A percentile compares a stretch with the other conserved stretches of the same genome.
Evolutionary conservation across 2,797 vertebrate species (phyloP).

Genomic region (Lithobates pipiens): DNA sequence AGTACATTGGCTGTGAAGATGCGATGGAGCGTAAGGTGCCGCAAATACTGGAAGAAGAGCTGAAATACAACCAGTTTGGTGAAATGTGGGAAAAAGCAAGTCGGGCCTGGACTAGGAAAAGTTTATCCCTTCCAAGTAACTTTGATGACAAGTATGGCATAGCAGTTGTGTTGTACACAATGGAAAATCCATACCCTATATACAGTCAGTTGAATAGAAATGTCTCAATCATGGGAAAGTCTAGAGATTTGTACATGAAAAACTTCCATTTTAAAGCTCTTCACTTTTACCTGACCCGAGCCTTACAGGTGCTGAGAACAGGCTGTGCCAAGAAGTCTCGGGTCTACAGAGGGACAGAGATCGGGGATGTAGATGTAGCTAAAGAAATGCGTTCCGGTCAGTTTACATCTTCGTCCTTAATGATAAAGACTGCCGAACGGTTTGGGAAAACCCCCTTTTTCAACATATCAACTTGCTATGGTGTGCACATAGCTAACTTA

Average conservation of each 20-base stretch:
- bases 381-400: constrained; percentile 68
- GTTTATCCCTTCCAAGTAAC: neutral
- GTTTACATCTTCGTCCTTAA: constrained; percentile 68
- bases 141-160: constrained; percentile 28
- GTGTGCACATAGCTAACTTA: constrained; percentile 66
- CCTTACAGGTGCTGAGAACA: constrained; percentile 70
- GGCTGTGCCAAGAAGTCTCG: constrained; percentile 39
- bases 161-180: constrained; percentile 30
- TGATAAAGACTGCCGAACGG: constrained; percentile 49
- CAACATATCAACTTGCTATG: constrained; percentile 70
- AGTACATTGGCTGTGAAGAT: neutral
- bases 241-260: neutral
- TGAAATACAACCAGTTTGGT: neutral
- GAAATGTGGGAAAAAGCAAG: neutral
- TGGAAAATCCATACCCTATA: neutral
- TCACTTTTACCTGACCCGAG: constrained; percentile 75
- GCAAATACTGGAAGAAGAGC: neutral
- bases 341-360: constrained; percentile 57
- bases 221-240: neutral
- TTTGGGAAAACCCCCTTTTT: constrained; percentile 68
- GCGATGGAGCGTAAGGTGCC: neutral
- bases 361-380: neutral
- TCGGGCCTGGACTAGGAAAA: neutral
- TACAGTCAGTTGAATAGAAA: neutral
- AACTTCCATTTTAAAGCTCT: constrained; percentile 72